Base-by-base conservation (phyloP, 2,113 vertebrate genomes). In the Daphoenositta chrysoptera region DNA sequence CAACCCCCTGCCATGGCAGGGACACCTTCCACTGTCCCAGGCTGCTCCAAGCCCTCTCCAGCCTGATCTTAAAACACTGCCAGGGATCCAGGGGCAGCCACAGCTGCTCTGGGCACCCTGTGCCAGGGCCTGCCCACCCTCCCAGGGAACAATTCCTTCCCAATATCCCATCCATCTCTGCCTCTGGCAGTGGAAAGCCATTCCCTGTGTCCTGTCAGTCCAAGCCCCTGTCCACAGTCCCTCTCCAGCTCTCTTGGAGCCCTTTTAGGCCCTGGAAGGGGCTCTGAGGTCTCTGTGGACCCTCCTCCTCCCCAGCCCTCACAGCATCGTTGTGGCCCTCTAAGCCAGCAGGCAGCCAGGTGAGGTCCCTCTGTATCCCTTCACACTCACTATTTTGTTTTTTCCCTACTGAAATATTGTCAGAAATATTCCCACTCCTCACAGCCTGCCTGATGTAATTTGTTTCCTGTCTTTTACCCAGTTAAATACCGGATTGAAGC, bases 261-360 rank as follows among this genome's bases (percentile, higher is more conserved):
- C 11, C 7, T 1, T 45, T 54, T 4, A 54, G 39, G 24, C 23
- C 0, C 23, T n/a, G 23, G 3, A 2, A 73, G 19, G 20, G 16
- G 1, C 26, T 35, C 30, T 35, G 1, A 53, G 3, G 0, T 60
- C 10, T 60, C 24, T 20, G 28, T 40, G 40, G 54, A 35, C 0
- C 15, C 11, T 47, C 40, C 14, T 39, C 6, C n/a, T 75, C 9
- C 39, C 17, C 53, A 82, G 24, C 39, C 4, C 18, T 19, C 2
- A 2, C 0, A 39, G 24, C 20, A 30, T 9, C 1, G 2, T 18
- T 20, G 28, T 75, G 37, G 16, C 33, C 12, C 22, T 21, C 2
- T 10, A 39, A 90, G 24, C n/a, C 51, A 37, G 22, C 0, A 3
- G 19, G 7, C 22, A 48, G 2, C 26, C 33, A 30, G 16, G 24